Evolutionary conservation across 2,888 invertebrate genomes (phyloP), one percentile per base, ranked within the genome.

Genomic region (Galerucella calmariensis): DNA sequence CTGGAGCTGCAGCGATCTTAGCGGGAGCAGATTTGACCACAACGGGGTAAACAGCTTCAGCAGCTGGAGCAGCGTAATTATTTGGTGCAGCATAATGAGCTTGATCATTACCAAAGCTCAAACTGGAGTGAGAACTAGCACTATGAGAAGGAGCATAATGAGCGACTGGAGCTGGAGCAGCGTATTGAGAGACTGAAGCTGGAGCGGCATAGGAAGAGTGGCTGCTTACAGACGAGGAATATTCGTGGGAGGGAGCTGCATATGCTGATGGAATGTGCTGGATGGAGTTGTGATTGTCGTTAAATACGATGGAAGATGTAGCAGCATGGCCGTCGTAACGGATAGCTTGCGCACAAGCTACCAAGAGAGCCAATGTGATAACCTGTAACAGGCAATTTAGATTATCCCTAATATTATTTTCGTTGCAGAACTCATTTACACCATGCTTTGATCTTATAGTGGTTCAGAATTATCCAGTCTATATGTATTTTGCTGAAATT

Each of bases 271-370:
- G 78, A 48, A 80, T 76, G 72, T 81, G 80, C 24, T 79, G 76
- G 10, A 81, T 71, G 9, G 78, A 69, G 56, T 80, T 80, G 73
- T 82, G 82, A 73, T 82, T 80, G 67, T 82, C 74, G 41, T 82
- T 82, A 74, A 83, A 79, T 20, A 78, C 76, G 35, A 77, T 73
- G 58, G 78, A 80, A 6, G 82, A 82, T 2, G 80, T 79, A 51
- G 82, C 77, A 12, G 51, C 78, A 51, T 81, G 78, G n/a, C 78
- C 77, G 46, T 79, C 78, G 12, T 79, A 78, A 16, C 70, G 75
- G 58, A 79, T 77, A 83, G 88, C 90, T 66, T 71, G 88, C 44
- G 88, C 86, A 62, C 89, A 86, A 80, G 77, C 87, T 83, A 74
- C 87, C 75, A 85, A 76, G 72, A 85, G 85, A 81, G 85, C 75